Percentiles rank a stretch among this genome's conserved stretches.
phyloP scores from a whole-genome alignment of 1,140 invertebrate species.

The Luehdorfia chinensis region DNA sequence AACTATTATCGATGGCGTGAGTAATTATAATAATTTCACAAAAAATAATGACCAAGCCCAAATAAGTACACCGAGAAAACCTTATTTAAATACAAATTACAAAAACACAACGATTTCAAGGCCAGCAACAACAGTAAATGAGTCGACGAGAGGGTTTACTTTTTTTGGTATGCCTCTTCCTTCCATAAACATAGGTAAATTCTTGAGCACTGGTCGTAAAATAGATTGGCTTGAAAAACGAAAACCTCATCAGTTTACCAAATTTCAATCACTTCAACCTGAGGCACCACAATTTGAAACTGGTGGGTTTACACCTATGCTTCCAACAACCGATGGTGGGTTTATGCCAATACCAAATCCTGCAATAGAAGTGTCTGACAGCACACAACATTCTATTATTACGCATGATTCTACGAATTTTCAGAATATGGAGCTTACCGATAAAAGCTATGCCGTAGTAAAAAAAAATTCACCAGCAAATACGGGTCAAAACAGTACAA shows the following conservation, averaged over 20 bases:
- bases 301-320: constrained; percentile 84
- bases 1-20: constrained; percentile 66
- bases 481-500: constrained; percentile 41
- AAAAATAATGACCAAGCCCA: constrained; percentile 55
- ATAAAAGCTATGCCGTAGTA: constrained; percentile 28
- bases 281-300: constrained; percentile 82
- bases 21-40: constrained; percentile 43
- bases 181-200: constrained; percentile 81
- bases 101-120: constrained; percentile 74
- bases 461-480: constrained; percentile 36
- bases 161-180: constrained; percentile 91
- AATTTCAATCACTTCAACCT: constrained; percentile 71
- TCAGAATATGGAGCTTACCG: constrained; percentile 30
- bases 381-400: constrained; percentile 1
- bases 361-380: constrained; percentile 35
- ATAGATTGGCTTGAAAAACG: constrained; percentile 64
- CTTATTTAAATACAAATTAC: constrained; percentile 81
- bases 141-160: constrained; percentile 80
- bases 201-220: constrained; percentile 78
- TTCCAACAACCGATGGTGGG: constrained; percentile 82
- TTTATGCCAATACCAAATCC: constrained; percentile 83
- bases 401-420: constrained; percentile 23
- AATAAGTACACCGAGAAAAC: constrained; percentile 77
- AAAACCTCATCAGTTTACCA: constrained; percentile 55
- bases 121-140: constrained; percentile 43